Base-by-base conservation (phyloP, 2,888 invertebrate species). In the Tipula vernalis region DNA sequence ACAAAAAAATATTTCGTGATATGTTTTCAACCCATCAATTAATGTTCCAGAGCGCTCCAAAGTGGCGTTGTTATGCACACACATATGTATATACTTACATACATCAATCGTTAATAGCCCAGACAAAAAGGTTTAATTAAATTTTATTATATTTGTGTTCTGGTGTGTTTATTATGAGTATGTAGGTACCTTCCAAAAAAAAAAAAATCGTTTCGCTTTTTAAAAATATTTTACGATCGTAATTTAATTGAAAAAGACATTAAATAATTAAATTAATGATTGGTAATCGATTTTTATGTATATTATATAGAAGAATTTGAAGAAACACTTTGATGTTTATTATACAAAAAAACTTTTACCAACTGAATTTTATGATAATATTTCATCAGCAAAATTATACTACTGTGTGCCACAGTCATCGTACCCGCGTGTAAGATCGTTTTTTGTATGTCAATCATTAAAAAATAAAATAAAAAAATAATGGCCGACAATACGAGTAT, bases 121-220 rank as follows among this genome's bases (percentile, higher is more conserved):
- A 71, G 71, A 71, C 71, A 71, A 18, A 71, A 28, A 71, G 28
- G 71, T 12, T 71, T 71, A 71, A 71, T 71, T 71, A 71, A 71
- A 71, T 71, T 71, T 71, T 71, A 71, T 71, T 71, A 71, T 71
- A 71, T 71, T 71, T 71, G 71, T 71, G 71, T 71, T 71, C 71
- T 71, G 57, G 10, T 57, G 57, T 51, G n/a, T 13, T 47, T 3
- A 12, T 47, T 28, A 28, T 28, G 28, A 28, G 10, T 41, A 41
- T 41, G 51, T 51, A 51, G 15, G 15, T 51, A 71, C 71, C 71
- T 71, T n/a, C 71, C 28, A 71, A 71, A 71, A 28, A 28, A 71
- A 28, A 71, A 10, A 28, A 28, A 28, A 10, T 71, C 71, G 71
- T 28, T 57, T 57, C 28, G 18, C 28, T 18, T 28, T 71, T 71